These are phyloP conservation scores for Furnarius figulus DNA, from an alignment of 2,113 vertebrate genomes.

Conservation along the genomic window DNA sequence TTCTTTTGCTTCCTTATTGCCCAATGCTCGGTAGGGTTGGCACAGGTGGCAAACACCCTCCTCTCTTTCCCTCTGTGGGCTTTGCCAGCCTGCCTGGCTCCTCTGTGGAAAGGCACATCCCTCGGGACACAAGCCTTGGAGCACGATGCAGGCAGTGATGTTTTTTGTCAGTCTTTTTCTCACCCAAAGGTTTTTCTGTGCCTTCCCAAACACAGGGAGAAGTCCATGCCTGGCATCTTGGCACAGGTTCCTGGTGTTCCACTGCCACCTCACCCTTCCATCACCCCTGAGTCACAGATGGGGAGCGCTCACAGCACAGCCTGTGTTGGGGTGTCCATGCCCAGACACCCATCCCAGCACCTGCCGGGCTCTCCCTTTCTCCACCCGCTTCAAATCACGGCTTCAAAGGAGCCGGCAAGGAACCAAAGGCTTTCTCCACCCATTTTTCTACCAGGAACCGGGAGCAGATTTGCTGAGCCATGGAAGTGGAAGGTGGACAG, in stretches of 20 bases:
- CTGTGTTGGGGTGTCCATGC: fast-evolving
- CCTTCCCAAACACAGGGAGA: not conserved
- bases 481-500: not conserved
- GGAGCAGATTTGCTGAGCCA: not conserved
- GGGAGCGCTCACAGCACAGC: not conserved
- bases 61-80: not conserved
- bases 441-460: not conserved
- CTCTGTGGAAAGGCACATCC: not conserved
- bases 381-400: not conserved
- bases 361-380: not conserved
- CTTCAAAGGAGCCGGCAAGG: constrained; percentile 32
- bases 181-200: not conserved
- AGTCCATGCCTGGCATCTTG: not conserved
- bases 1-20: constrained; percentile 47
- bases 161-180: not conserved
- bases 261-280: not conserved
- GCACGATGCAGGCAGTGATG: fast-evolving
- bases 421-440: not conserved
- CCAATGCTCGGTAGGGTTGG: not conserved
- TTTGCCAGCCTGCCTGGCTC: fast-evolving
- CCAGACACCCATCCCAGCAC: not conserved
- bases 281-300: not conserved
- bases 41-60: not conserved
- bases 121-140: not conserved
- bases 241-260: not conserved